Evolutionary conservation across 2,888 invertebrate species (phyloP).

Genomic region (Callyntrura sp.): DNA sequence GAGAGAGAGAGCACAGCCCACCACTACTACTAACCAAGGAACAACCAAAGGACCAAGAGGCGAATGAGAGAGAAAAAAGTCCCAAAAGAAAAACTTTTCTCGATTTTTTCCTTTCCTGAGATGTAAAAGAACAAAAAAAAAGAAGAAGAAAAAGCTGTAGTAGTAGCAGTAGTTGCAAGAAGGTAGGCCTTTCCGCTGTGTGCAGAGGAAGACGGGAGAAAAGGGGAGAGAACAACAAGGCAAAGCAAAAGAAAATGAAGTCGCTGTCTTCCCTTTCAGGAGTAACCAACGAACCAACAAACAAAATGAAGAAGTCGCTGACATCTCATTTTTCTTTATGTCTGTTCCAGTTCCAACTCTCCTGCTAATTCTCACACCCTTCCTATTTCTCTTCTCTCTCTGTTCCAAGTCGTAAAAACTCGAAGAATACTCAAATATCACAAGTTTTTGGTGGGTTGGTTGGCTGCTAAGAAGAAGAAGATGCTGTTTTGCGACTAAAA

Average conservation of each 20-base stretch:
- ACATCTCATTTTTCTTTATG: constrained; percentile 74
- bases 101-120: constrained; percentile 34
- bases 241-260: constrained; percentile 54
- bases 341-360: constrained; percentile 61
- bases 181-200: constrained; percentile 20
- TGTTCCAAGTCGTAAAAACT: neutral
- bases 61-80: constrained; percentile 45
- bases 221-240: constrained; percentile 22
- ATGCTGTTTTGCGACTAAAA: constrained; percentile 12
- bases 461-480: neutral
- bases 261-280: constrained; percentile 58
- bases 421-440: neutral
- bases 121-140: constrained; percentile 11
- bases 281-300: constrained; percentile 54
- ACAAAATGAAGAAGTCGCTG: constrained; percentile 69
- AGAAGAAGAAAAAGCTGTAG: neutral
- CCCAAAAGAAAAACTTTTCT: constrained; percentile 51
- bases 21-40: neutral
- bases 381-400: neutral
- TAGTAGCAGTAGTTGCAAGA: constrained; percentile 26
- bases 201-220: neutral
- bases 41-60: constrained; percentile 5
- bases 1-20: neutral
- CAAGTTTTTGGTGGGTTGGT: neutral
- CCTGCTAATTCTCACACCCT: constrained; percentile 70